Conservation (phyloP, 1,140 invertebrate species). For the Drosophila trapezifrons region DNA sequence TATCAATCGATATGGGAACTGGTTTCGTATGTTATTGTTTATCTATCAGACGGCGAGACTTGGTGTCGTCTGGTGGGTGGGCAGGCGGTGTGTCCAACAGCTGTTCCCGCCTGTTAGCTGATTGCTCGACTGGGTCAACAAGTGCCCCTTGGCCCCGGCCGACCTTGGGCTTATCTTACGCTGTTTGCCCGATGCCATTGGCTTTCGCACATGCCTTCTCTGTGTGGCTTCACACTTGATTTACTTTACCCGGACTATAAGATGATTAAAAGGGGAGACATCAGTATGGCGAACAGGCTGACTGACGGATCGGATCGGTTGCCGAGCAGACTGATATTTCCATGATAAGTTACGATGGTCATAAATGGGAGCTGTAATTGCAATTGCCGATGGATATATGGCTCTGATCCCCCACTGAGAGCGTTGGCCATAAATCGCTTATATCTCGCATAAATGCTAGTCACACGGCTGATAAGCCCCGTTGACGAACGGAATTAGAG, state of each 20-base stretch:
- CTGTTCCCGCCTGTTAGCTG: conserved; percentile 40
- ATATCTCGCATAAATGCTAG: background rate
- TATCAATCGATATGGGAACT: conserved; percentile 22
- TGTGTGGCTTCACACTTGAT: conserved; percentile 30
- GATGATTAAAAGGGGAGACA: conserved; percentile 23
- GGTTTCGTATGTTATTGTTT: conserved; percentile 6
- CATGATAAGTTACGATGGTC: conserved; percentile 38
- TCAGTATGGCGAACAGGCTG: background rate
- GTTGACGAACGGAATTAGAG: conserved; percentile 12
- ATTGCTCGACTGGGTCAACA: conserved; percentile 46
- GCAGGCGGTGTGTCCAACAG: conserved; percentile 14
- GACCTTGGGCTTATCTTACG: conserved; percentile 35
- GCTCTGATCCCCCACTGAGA: conserved; percentile 4
- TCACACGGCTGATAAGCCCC: conserved; percentile 23
- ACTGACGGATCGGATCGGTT: background rate
- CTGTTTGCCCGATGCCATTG: conserved; percentile 39
- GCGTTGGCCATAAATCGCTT: conserved; percentile 20
- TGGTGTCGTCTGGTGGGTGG: conserved; percentile 29
- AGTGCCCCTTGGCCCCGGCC: conserved; percentile 18
- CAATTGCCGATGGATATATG: conserved; percentile 27
- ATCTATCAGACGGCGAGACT: conserved; percentile 32
- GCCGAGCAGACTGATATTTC: conserved; percentile 36
- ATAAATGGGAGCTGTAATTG: conserved; percentile 33
- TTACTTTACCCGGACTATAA: conserved; percentile 17
- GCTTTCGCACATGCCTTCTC: conserved; percentile 28